Base-by-base conservation (phyloP, 2,797 vertebrate species). In the Peromyscus eremicus region DNA sequence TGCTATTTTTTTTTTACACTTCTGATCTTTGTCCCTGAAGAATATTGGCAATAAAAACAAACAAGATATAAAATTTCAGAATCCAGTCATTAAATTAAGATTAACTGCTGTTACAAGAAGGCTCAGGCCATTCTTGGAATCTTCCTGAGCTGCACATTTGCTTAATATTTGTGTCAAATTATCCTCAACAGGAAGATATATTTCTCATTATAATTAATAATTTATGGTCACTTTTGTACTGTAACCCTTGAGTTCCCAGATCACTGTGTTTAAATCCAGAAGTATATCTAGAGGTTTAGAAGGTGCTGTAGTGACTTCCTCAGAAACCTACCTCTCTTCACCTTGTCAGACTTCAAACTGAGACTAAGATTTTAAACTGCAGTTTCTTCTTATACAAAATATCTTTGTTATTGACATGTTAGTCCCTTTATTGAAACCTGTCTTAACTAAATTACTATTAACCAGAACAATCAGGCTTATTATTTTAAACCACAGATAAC, bases 281-380 rank as follows among this genome's bases (percentile, higher is more conserved):
- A 93, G 21, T 16, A 86, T 40, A 91, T 90, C 90, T 91, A 6
- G n/a, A 64, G 17, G 62, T 68, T 93, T 88, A 89, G 55, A 95
- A 80, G 77, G 73, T 92, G 4, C 5, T 91, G 5, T 91, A 81
- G 73, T 93, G 62, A 75, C 23, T 88, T 92, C 25, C 88, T 94
- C 60, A 68, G 57, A 95, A 96, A 79, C 91, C 57, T 83, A n/a
- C 77, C 37, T 88, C 68, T 95, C 79, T 92, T 96, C 94, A 96
- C 71, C 94, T 94, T 93, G 94, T 92, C 79, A 92, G 94, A 60
- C 62, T 93, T 92, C 68, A 96, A 87, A 79, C 87, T 55, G 77
- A 96, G 81, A 92, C 80, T 95, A 77, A 96, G 86, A 91, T 81
- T 95, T 94, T 91, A 89, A 97, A 90, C 49, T 73, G n/a, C 55